These are phyloP conservation scores for Actinia equina DNA, from an alignment of 64 coral and sea anemone species.

Conservation along the genomic window DNA sequence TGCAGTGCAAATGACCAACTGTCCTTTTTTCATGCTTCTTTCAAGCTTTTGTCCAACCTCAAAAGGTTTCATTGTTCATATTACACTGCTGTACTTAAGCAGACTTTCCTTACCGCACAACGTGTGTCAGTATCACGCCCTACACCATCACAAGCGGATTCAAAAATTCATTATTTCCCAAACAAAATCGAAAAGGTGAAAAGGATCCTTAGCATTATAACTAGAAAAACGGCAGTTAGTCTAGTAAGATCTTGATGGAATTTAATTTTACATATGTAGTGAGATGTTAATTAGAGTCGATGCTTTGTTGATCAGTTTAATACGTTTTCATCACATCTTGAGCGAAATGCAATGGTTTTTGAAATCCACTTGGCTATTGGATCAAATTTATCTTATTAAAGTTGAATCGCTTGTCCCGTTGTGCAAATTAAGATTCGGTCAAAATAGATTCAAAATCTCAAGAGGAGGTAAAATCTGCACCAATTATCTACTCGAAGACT, in stretches of 20 bases:
- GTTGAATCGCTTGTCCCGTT: neutral
- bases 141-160: too few relatives aligned
- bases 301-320: neutral
- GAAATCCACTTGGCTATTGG: neutral
- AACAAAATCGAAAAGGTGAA: too few relatives aligned
- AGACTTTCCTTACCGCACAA: too few relatives aligned
- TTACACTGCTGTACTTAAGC: too few relatives aligned
- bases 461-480: neutral
- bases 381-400: neutral
- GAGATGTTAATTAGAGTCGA: neutral
- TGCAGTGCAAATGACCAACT: too few relatives aligned
- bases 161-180: too few relatives aligned
- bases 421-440: constrained; percentile 1
- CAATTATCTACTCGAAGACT: neutral
- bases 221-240: neutral
- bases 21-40: too few relatives aligned
- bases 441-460: neutral
- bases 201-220: neutral
- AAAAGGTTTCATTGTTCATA: too few relatives aligned
- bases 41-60: too few relatives aligned
- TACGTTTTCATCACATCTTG: neutral
- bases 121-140: too few relatives aligned
- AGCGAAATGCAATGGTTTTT: neutral
- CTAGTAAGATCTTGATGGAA: neutral
- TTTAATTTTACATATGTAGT: neutral